phyloP scores from a whole-genome alignment of 2,888 invertebrate species.

The Lochmaea capreae region DNA sequence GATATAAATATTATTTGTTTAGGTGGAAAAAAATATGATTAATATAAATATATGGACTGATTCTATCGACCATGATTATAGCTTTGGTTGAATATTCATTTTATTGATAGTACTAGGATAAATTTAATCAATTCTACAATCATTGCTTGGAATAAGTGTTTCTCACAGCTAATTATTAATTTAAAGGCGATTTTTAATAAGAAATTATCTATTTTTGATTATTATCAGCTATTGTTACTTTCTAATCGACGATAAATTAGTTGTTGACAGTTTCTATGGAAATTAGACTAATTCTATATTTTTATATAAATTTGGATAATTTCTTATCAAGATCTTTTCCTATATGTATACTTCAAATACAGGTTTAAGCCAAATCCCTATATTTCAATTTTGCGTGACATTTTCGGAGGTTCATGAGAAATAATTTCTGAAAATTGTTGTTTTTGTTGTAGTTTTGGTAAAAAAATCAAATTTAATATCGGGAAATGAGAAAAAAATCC shows the following conservation, averaged over 20 bases:
- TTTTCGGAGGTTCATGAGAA: not conserved
- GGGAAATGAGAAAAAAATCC: too few species aligned
- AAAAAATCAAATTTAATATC: too few species aligned
- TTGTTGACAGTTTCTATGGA: not conserved
- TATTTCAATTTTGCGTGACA: slow-evolving; percentile 26
- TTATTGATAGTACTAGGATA: slow-evolving; percentile 4
- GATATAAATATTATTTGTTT: not conserved
- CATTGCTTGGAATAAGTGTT: slow-evolving; percentile 25
- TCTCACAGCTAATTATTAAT: slow-evolving; percentile 18
- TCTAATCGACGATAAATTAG: not conserved
- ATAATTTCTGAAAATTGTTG: not conserved
- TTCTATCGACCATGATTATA: slow-evolving; percentile 5
- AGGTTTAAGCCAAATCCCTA: slow-evolving; percentile 31
- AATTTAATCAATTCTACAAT: slow-evolving; percentile 10
- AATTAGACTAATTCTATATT: not conserved
- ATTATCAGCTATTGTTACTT: not conserved
- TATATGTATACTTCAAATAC: slow-evolving; percentile 16
- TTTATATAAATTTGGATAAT: not conserved
- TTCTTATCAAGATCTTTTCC: not conserved
- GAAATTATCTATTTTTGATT: not conserved
- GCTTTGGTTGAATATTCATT: not conserved
- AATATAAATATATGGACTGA: slow-evolving; percentile 5
- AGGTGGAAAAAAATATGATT: not conserved
- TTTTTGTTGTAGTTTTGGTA: not conserved
- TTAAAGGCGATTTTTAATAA: slow-evolving; percentile 13